Evolutionary conservation across 2,113 vertebrate species (phyloP).

Genomic region (Bufo gargarizans): DNA sequence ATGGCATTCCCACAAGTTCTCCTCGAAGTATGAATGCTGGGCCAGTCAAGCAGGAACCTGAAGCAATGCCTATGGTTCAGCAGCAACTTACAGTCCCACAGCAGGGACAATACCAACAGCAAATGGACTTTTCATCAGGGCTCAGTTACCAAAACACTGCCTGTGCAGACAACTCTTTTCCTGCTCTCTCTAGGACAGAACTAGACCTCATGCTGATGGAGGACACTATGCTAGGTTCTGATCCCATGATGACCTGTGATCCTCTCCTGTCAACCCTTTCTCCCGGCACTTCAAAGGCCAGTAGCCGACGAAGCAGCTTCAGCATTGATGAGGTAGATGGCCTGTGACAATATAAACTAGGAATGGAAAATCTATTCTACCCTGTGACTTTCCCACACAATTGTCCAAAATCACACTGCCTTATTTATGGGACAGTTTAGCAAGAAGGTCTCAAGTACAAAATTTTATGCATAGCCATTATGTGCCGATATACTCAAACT

Average conservation of each 20-base stretch:
- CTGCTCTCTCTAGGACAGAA: slow-evolving; percentile 82
- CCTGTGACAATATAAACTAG: slow-evolving; percentile 76
- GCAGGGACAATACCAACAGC: slow-evolving; percentile 77
- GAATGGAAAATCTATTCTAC: slow-evolving; percentile 45
- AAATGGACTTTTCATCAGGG: slow-evolving; percentile 86
- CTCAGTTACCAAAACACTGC: slow-evolving; percentile 87
- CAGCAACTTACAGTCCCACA: slow-evolving; percentile 66
- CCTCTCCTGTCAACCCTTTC: slow-evolving; percentile 95
- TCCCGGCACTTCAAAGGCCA: slow-evolving; percentile 90
- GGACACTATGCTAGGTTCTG: slow-evolving; percentile 85
- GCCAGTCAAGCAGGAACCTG: slow-evolving; percentile 87
- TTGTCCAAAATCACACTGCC: not conserved
- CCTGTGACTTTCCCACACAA: slow-evolving; percentile 24
- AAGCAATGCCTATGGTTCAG: slow-evolving; percentile 75
- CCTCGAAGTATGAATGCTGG: slow-evolving; percentile 85
- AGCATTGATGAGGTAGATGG: slow-evolving; percentile 96
- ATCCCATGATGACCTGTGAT: slow-evolving; percentile 77
- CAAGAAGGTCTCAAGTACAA: not conserved
- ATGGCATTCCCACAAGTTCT: slow-evolving; percentile 85
- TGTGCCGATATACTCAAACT: slow-evolving; percentile 14
- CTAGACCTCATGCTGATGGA: slow-evolving; percentile 94
- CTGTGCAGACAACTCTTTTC: slow-evolving; percentile 75
- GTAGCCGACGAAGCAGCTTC: slow-evolving; percentile 96
- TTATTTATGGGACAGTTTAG: slow-evolving; percentile 50
- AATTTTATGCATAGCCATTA: slow-evolving; percentile 25